Base-by-base conservation (phyloP, 2,797 vertebrate species). In the Neosilurus mollespiculum region DNA sequence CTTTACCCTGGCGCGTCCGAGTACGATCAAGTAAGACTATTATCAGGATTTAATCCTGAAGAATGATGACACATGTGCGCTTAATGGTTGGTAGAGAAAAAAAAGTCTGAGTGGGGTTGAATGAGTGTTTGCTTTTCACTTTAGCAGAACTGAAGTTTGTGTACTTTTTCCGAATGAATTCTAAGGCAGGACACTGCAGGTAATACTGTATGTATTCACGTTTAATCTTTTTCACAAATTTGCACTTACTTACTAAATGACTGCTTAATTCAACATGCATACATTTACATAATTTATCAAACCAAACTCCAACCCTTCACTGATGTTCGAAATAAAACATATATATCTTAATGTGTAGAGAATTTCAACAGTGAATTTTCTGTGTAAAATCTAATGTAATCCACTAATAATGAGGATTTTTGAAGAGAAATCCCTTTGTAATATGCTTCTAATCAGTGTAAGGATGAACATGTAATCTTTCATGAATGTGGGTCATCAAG, bases 1-100 rank as follows among this genome's bases (percentile, higher is more conserved):
- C 93, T 99, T 84, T 99, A 99, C 90, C 98, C 98, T 0, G 98
- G 98, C 85, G 98, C 98, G 70, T 99, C 98, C 0, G 98, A 99
- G 90, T 99, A 97, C 0, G 98, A 99, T 88, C 96, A 97, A 94
- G 96, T 97, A 89, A 85, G 94, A 85, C 26, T 72, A 72, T 61
- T 79, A 86, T 62, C 79, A 71, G 58, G 53, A 56, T 69, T 71
- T 87, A 80, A 83, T 84, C 49, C 61, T 58, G 75, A 59, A 49
- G 51, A 43, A 61, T 66, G 16, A 62, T 6, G 22, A 58, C 80
- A 78, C 49, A 73, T 56, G 69, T 10, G 51, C 30, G 37, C 20
- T 78, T 78, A 70, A 78, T n/a, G 70, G n/a, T 11, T 59, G 11
- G n/a, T 67, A 18, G n/a, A 75, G 78, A n/a, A 67, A 26, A 15